Percentiles rank a stretch among this genome's conserved stretches.
Conservation (phyloP, 1,140 invertebrate species). For the Atta cephalotes region DNA sequence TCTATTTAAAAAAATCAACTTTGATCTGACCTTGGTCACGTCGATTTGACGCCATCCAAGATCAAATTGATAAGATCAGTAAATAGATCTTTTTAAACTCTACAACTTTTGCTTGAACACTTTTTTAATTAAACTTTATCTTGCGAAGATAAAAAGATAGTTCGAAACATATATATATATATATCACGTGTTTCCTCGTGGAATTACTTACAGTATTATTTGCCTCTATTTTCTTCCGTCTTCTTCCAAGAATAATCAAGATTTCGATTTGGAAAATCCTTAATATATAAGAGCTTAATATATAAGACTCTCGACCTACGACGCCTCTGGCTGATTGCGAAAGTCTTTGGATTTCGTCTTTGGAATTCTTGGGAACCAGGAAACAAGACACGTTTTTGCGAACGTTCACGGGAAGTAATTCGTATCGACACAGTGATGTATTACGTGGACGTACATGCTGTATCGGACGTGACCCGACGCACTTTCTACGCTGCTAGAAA, state of each 20-base stretch:
- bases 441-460: neutral
- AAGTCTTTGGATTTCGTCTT: neutral
- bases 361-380: neutral
- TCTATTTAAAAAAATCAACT: no score
- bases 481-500: constrained; percentile 13
- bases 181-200: neutral
- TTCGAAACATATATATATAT: no score
- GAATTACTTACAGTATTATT: constrained; percentile 46
- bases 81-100: no score
- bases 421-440: constrained; percentile 33
- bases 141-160: no score
- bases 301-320: neutral
- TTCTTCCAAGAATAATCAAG: constrained; percentile 30
- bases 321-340: constrained; percentile 2
- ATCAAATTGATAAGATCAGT: no score
- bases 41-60: no score
- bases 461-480: constrained; percentile 37
- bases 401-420: neutral
- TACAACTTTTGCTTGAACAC: no score
- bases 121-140: no score
- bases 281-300: neutral
- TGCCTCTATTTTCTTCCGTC: neutral
- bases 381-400: neutral
- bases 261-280: constrained; percentile 50
- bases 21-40: no score